Evolutionary conservation across 2,888 invertebrate species (phyloP).

Genomic region (Diarsia rubi): DNA sequence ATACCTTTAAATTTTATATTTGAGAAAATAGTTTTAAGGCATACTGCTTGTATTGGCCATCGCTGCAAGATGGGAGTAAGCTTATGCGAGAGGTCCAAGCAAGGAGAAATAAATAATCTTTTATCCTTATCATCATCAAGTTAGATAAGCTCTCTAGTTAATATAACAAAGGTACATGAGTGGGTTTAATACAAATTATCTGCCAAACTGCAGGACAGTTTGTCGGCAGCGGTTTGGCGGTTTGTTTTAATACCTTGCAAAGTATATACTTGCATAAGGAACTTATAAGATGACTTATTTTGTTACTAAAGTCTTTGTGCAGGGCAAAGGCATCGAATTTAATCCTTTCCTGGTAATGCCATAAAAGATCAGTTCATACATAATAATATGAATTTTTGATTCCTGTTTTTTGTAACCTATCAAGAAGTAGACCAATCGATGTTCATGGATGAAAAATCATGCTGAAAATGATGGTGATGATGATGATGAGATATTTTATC

Average conservation of each 20-base stretch:
- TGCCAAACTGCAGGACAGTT: too few relatives aligned
- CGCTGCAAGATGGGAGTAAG: neutral
- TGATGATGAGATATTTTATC: constrained; percentile 8
- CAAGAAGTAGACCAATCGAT: neutral
- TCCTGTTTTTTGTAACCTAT: neutral
- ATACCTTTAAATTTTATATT: neutral
- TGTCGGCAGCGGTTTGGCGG: too few relatives aligned
- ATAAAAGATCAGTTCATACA: neutral
- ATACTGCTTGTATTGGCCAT: neutral
- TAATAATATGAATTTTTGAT: neutral
- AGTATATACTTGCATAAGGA: neutral
- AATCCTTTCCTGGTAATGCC: neutral
- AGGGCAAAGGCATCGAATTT: neutral
- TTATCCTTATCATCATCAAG: constrained; percentile 11
- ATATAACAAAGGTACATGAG: too few relatives aligned
- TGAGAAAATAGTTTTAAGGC: neutral
- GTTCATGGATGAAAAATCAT: neutral
- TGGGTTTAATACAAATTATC: too few relatives aligned
- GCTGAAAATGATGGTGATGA: neutral
- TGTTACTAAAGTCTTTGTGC: neutral
- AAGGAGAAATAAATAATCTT: neutral
- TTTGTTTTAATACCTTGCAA: neutral
- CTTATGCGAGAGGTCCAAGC: neutral
- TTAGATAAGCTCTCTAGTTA: neutral
- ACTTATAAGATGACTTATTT: neutral